A percentile compares a stretch with the other conserved stretches of the same genome.
phyloP scores from a whole-genome alignment of 2,113 vertebrate genomes.

The Plestiodon gilberti region DNA sequence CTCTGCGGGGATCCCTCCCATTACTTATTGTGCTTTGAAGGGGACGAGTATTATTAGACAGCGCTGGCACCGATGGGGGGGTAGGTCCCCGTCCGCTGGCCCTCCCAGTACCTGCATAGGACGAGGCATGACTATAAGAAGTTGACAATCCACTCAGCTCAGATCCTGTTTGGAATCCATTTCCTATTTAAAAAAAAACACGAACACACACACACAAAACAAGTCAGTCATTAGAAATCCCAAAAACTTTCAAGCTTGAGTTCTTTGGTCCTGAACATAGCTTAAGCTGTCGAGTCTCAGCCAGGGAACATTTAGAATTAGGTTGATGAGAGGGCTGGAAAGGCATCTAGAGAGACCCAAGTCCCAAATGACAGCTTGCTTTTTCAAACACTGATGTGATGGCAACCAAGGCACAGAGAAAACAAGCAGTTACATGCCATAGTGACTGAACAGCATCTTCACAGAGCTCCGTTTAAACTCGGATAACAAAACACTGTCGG shows the following conservation, averaged over 20 bases:
- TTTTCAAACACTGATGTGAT: not conserved
- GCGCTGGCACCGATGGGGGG: conserved; percentile 66
- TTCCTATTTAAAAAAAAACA: conserved; percentile 79
- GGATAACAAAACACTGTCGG: not conserved
- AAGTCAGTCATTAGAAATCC: conserved; percentile 11
- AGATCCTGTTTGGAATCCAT: conserved; percentile 82
- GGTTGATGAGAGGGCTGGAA: not conserved
- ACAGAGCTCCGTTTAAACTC: too few species aligned
- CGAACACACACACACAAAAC: conserved; percentile 24
- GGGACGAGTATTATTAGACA: conserved; percentile 76
- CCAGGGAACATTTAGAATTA: not conserved
- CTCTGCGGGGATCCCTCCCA: conserved; percentile 95
- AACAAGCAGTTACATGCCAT: not conserved
- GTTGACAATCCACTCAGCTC: conserved; percentile 74
- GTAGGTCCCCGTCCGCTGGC: conserved; percentile 83
- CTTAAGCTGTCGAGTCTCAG: not conserved
- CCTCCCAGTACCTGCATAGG: conserved; percentile 81
- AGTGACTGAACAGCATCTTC: not conserved
- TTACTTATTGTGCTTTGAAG: conserved; percentile 85
- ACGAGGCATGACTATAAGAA: conserved; percentile 73
- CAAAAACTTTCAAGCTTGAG: fast-evolving
- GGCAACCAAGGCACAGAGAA: not conserved
- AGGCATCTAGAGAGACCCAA: not conserved
- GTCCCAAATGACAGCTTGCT: not conserved
- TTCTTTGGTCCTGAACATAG: fast-evolving